Conservation (phyloP, 2,797 vertebrate species). For the Anisognathus igniventris region DNA sequence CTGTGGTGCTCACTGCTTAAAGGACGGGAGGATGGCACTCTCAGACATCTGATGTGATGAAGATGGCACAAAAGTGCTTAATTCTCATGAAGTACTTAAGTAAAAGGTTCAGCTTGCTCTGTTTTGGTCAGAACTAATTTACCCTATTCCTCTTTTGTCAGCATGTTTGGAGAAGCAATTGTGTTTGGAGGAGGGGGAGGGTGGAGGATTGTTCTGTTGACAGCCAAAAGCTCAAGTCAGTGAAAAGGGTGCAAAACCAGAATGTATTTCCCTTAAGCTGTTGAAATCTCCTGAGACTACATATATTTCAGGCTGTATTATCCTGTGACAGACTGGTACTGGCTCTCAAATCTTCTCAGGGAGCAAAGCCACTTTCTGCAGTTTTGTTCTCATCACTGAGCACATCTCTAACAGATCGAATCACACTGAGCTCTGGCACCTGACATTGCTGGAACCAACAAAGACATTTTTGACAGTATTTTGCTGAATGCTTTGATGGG, state of each 20-base stretch:
- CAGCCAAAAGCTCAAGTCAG: neutral
- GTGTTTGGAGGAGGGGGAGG: neutral
- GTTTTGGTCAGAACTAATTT: neutral
- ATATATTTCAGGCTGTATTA: neutral
- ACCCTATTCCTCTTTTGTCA: neutral
- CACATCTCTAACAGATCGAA: neutral
- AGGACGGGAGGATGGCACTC: neutral
- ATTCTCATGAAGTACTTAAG: neutral
- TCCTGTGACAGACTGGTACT: neutral
- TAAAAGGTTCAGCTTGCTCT: neutral
- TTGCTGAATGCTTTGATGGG: neutral
- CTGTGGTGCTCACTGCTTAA: neutral
- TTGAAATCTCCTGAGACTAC: neutral
- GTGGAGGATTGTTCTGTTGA: neutral
- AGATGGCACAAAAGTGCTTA: neutral
- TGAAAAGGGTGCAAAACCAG: neutral
- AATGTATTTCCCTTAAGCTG: neutral
- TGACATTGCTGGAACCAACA: neutral
- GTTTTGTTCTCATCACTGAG: neutral
- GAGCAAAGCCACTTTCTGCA: neutral
- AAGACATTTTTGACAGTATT: neutral
- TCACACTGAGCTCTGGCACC: neutral
- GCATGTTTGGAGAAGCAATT: neutral
- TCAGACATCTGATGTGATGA: neutral
- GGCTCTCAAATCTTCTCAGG: neutral